Base-by-base conservation (phyloP, 1,140 invertebrate species). In the Hestina assimilis region DNA sequence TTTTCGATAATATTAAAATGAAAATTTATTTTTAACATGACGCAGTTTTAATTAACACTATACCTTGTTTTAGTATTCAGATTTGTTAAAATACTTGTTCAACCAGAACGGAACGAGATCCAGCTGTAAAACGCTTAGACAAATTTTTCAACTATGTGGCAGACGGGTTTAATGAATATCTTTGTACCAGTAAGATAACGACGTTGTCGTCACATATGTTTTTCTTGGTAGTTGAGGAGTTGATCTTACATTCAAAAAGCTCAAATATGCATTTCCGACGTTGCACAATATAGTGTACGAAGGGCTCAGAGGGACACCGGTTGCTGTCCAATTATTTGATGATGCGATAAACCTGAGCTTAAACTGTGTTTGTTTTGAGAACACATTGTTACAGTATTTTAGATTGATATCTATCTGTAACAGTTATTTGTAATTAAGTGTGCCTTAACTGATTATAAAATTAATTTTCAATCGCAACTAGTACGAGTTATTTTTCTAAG, bases 271-370 rank as follows among this genome's bases (percentile, higher is more conserved):
- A 69, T 53, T 59, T 46, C 43, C 24, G 15, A 46, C 23, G 17
- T 76, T 76, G 64, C 69, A 75, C 67, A 76, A 76, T 69, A 9
- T 40, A 23, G 19, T 17, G 12, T 28, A 12, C 26, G 14, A 46
- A 12, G 7, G 14, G 26, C 23, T 46, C 12, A 15, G 15, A 21
- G 9, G 17, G 15, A 48, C 23, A 31, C 12, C 29, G 52, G 40
- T 48, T 35, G 53, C 54, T 55, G 68, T 66, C 66, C 59, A 66
- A 72, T 53, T 62, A 52, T 69, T 70, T 70, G 70, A 72, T 78
- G 62, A 75, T 48, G 46, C 52, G 71, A 76, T 76, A 74, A 76
- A 63, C 41, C n/a, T 14, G 45, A 52, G 55, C 57, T 45, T 57
- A 42, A 53, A 38, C 55, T 26, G 38, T 56, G 43, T 63, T 63